A percentile compares a stretch with the other conserved stretches of the same genome.
Evolutionary conservation across 2,888 invertebrate species (phyloP).

Genomic region (Yponomeuta malinellus): DNA sequence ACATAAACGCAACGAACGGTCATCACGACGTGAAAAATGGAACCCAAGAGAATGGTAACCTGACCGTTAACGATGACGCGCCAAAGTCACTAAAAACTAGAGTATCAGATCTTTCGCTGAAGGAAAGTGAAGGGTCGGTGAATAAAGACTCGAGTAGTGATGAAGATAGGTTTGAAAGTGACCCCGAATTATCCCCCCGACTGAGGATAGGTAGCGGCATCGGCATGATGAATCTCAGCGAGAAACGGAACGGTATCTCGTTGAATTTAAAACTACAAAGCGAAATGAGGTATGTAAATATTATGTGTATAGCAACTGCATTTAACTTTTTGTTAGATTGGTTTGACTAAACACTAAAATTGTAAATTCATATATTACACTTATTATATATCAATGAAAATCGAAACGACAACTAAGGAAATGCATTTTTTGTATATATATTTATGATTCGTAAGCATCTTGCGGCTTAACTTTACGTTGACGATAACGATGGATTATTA

Average conservation of each 20-base stretch:
- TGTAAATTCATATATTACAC: too few relatives aligned
- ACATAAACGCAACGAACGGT: conserved; percentile 39
- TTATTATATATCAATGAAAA: too few relatives aligned
- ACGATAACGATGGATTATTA: too few relatives aligned
- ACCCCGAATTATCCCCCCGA: conserved; percentile 49
- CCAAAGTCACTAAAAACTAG: conserved; percentile 42
- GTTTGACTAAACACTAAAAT: too few relatives aligned
- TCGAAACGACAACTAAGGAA: too few relatives aligned
- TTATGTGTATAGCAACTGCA: too few relatives aligned
- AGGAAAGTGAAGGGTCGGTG: conserved; percentile 46
- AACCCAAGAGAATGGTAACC: conserved; percentile 22
- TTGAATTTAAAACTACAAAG: conserved; percentile 61
- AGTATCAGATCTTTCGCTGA: conserved; percentile 56
- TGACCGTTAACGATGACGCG: conserved; percentile 26
- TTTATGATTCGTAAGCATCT: too few relatives aligned
- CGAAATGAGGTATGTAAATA: conserved; percentile 57
- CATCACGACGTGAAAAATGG: conserved; percentile 27
- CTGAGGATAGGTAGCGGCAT: conserved; percentile 34
- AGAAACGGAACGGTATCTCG: conserved; percentile 60
- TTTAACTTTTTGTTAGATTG: too few relatives aligned
- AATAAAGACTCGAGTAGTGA: conserved; percentile 53
- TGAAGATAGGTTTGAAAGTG: conserved; percentile 58
- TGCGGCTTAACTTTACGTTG: too few relatives aligned
- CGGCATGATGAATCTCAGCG: conserved; percentile 32
- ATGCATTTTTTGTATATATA: too few relatives aligned